These are phyloP conservation scores for Numenius arquata DNA, from an alignment of 2,113 vertebrate genomes.

Conservation along the genomic window DNA sequence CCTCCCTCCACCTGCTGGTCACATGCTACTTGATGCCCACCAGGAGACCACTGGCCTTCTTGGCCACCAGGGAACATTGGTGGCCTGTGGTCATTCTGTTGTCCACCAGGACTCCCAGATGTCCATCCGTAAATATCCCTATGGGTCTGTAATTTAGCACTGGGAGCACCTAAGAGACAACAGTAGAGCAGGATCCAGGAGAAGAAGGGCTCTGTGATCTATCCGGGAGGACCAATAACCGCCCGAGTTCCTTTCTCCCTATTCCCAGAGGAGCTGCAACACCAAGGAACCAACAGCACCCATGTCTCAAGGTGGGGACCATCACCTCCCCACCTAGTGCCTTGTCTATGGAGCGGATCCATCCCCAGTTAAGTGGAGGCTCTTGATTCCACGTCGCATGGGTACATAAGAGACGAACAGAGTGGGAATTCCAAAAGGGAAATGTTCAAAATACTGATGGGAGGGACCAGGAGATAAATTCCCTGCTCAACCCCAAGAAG, in stretches of 20 bases:
- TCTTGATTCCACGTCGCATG: not conserved
- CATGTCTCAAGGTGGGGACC: not conserved
- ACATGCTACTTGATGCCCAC: too few species aligned
- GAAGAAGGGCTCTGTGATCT: not conserved
- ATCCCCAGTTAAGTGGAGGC: fast-evolving
- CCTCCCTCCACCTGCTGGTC: too few species aligned
- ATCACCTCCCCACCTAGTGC: not conserved
- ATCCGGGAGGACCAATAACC: not conserved
- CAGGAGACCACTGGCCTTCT: too few species aligned
- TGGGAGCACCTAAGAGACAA: fast-evolving
- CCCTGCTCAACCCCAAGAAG: not conserved
- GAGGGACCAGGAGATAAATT: not conserved
- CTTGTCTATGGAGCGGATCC: not conserved
- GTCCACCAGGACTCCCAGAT: too few species aligned
- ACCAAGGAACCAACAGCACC: not conserved
- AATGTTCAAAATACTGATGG: not conserved
- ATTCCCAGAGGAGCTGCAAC: not conserved
- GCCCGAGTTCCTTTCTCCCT: not conserved
- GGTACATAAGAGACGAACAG: not conserved
- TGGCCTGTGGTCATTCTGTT: too few species aligned
- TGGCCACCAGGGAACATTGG: too few species aligned
- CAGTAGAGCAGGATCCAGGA: not conserved
- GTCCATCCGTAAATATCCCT: not conserved
- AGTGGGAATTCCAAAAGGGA: not conserved
- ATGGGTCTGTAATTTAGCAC: not conserved